Conservation (phyloP, 2,888 invertebrate species). For the Ophraella communa region DNA sequence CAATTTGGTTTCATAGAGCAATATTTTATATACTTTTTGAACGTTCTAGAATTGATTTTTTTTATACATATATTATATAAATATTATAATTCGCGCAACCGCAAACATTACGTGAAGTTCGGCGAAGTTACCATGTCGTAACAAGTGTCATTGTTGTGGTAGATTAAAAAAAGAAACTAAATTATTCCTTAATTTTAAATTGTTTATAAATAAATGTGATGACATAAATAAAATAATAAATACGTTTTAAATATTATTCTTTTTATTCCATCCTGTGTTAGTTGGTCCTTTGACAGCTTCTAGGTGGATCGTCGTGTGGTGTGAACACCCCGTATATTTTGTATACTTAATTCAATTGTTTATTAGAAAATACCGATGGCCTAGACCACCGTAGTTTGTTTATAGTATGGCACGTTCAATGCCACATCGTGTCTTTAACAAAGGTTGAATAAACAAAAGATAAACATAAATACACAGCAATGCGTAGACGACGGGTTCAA, state of each 20-base stretch:
- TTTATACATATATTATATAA: conserved; percentile 13
- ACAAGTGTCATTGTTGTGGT: conserved; percentile 42
- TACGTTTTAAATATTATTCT: conserved; percentile 39
- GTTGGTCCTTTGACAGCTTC: too few relatives aligned
- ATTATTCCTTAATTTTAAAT: conserved; percentile 51
- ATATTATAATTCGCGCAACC: conserved; percentile 27
- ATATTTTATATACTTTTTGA: conserved; percentile 35
- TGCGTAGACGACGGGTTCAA: too few relatives aligned
- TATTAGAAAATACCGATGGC: too few relatives aligned
- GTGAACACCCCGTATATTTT: too few relatives aligned
- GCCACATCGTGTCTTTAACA: too few relatives aligned
- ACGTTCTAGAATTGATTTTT: conserved; percentile 28
- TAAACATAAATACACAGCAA: too few relatives aligned
- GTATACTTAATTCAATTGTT: too few relatives aligned
- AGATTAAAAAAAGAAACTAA: conserved; percentile 49
- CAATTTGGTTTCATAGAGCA: conserved; percentile 31
- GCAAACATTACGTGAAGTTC: conserved; percentile 34
- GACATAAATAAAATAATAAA: conserved; percentile 53
- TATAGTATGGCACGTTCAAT: too few relatives aligned
- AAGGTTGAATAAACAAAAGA: too few relatives aligned
- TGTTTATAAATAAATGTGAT: conserved; percentile 56
- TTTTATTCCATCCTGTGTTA: too few relatives aligned
- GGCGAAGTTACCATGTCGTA: conserved; percentile 45
- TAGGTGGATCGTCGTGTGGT: too few relatives aligned
- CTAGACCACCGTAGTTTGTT: too few relatives aligned